phyloP scores from a whole-genome alignment of 2,888 invertebrate genomes.

The Acronicta alni region DNA sequence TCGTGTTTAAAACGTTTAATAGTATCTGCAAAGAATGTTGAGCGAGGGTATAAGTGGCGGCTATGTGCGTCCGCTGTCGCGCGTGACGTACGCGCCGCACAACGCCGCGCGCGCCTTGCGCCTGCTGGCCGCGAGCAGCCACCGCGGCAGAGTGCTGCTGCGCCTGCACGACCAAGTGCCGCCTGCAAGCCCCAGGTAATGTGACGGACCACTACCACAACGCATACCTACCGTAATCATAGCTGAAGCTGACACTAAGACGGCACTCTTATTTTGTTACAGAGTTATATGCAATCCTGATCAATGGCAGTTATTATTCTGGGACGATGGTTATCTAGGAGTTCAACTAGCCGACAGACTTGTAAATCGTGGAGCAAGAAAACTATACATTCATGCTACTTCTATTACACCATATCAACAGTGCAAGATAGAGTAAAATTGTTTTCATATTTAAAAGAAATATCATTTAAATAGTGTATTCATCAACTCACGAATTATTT shows the following conservation, averaged over 20 bases:
- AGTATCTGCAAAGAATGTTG: slow-evolving; percentile 66
- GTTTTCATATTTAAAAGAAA: background rate
- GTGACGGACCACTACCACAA: background rate
- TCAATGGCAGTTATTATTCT: slow-evolving; percentile 31
- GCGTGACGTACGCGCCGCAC: no score
- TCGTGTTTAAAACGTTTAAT: slow-evolving; percentile 4
- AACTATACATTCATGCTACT: slow-evolving; percentile 51
- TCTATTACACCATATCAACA: slow-evolving; percentile 14
- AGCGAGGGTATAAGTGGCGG: slow-evolving; percentile 75
- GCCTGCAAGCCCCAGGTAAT: slow-evolving; percentile 53
- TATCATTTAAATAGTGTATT: no score
- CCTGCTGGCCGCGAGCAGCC: no score
- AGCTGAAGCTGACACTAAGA: background rate
- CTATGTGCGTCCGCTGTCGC: no score
- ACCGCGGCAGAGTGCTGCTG: slow-evolving; percentile 71
- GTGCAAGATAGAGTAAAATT: slow-evolving; percentile 18
- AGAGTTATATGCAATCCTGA: slow-evolving; percentile 26
- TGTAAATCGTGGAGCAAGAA: slow-evolving; percentile 62
- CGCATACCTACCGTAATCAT: background rate
- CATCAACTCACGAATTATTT: no score
- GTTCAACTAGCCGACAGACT: slow-evolving; percentile 61
- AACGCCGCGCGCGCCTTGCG: no score
- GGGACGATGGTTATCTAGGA: slow-evolving; percentile 46
- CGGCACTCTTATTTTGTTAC: slow-evolving; percentile 34
- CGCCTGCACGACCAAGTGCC: slow-evolving; percentile 39